Evolutionary conservation across 2,797 vertebrate species (phyloP), one percentile per base, ranked within the genome.

Genomic region (Limosa lapponica): DNA sequence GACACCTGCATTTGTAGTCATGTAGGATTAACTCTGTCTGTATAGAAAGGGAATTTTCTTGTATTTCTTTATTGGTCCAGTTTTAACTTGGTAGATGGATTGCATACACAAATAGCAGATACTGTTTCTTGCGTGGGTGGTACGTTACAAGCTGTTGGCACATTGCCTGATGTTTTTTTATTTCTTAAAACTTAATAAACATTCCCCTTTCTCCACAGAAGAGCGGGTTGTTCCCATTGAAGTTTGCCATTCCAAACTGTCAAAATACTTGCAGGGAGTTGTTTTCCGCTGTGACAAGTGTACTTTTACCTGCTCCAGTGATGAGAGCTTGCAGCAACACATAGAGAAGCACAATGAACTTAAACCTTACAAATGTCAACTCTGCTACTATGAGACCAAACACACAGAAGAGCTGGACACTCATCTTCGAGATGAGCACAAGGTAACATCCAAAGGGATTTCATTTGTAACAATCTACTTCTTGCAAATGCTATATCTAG

Each of bases 281-380:
- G 98, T 99, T 92, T 99, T 99, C 97, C 98, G 98, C 84, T 99
- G 99, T 97, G 99, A 99, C 98, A 99, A 99, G 97, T 99, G 99
- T 97, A 99, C 99, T 91, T 99, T 99, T 98, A 99, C 99, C 82
- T 99, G 99, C 98, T 99, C 99, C 97, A 99, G 98, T 70, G 99
- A 99, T 87, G 98, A 99, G 95, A 98, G 98, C 88, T 98, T 99
- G 94, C 99, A 99, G 98, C 98, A 98, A 82, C 99, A 99, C 98
- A 98, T 99, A 96, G 98, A 98, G 97, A 99, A 99, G 98, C 99
- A 99, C 96, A 98, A 98, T 66, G 98, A 99, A 97, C 97, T 99
- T 93, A 99, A 98, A 97, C 99, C 99, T 66, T 99, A 99, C 97
- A 99, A 99, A 97, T 99, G 99, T 97, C 99, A 99, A 98, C 98